Evolutionary conservation across 2,888 invertebrate genomes (phyloP).

Genomic region (Escarpia spicata): DNA sequence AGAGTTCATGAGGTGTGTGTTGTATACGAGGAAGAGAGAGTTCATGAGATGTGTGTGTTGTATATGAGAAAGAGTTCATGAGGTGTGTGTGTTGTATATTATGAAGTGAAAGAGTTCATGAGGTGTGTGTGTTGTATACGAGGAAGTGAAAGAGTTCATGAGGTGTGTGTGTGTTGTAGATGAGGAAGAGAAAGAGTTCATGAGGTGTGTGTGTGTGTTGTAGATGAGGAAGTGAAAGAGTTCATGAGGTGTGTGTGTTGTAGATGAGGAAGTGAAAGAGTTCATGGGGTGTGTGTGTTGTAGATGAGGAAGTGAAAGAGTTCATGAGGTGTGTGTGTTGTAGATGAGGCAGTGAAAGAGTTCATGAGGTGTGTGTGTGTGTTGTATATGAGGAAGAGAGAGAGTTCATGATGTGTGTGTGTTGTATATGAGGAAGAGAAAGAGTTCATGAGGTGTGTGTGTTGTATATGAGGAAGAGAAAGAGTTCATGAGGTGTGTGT

Average conservation of each 20-base stretch:
- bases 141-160: too few relatives aligned
- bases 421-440: background rate
- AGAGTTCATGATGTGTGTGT: slow-evolving; percentile 84
- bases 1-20: too few relatives aligned
- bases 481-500: slow-evolving; percentile 14
- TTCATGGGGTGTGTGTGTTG: background rate
- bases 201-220: background rate
- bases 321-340: background rate
- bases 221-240: background rate
- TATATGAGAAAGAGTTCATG: too few relatives aligned
- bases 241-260: background rate
- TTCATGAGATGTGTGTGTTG: slow-evolving; percentile 81
- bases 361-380: slow-evolving; percentile 18
- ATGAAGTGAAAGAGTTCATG: too few relatives aligned
- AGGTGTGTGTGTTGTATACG: too few relatives aligned
- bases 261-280: background rate
- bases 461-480: background rate
- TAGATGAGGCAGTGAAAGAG: background rate
- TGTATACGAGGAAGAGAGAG: slow-evolving; percentile 73
- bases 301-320: background rate
- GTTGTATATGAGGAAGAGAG: slow-evolving; percentile 80
- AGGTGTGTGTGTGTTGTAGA: slow-evolving; percentile 66
- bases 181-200: background rate
- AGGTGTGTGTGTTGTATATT: too few relatives aligned
- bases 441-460: background rate